Evolutionary conservation across 37 sponge, comb jelly and placozoan species (phyloP).

Genomic region (Mnemiopsis leidyi): DNA sequence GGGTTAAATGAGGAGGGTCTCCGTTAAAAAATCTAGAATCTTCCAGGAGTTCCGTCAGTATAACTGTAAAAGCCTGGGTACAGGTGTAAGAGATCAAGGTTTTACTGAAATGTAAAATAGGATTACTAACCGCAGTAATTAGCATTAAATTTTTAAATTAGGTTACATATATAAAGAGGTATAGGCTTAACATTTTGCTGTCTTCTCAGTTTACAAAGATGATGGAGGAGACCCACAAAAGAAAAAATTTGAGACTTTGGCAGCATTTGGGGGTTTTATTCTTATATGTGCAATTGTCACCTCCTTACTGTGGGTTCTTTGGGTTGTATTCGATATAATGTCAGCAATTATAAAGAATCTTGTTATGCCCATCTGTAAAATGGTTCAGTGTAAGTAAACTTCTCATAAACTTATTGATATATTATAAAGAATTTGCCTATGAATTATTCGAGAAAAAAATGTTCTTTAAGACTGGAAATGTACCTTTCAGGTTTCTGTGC

Average conservation of each 20-base stretch:
- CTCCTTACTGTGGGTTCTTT: background rate
- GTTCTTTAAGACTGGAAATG: background rate
- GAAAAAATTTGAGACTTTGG: background rate
- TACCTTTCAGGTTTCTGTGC: background rate
- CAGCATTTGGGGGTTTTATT: background rate
- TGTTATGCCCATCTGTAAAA: background rate
- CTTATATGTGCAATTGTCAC: background rate
- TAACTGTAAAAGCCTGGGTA: too few relatives aligned
- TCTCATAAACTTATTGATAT: background rate
- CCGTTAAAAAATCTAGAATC: too few relatives aligned
- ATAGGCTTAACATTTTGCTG: too few relatives aligned
- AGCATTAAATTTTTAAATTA: too few relatives aligned
- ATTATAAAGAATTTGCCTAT: background rate
- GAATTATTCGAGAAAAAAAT: too few relatives aligned
- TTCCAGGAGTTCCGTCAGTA: too few relatives aligned
- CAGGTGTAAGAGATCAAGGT: too few relatives aligned
- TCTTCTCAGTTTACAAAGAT: background rate
- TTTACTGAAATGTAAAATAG: too few relatives aligned
- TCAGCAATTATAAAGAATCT: background rate
- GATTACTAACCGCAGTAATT: too few relatives aligned
- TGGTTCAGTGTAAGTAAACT: background rate
- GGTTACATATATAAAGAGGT: too few relatives aligned
- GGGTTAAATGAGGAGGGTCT: too few relatives aligned
- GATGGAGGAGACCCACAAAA: background rate
- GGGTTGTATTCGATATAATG: background rate